A percentile compares a stretch with the other conserved stretches of the same genome.
Conservation (phyloP, 2,113 vertebrate species). For the Anarrhichthys ocellatus region DNA sequence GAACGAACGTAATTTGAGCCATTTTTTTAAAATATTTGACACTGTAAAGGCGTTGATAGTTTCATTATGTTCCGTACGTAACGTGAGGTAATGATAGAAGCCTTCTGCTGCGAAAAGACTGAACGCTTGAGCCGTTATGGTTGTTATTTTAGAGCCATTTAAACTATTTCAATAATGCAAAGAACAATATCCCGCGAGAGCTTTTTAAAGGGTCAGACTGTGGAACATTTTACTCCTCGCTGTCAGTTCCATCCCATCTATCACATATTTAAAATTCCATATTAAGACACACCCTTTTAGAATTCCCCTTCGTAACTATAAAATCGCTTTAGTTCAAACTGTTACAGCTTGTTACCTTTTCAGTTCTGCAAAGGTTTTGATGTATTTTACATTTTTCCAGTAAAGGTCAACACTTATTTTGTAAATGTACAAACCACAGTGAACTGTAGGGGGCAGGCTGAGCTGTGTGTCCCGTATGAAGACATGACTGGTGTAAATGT, state of each 20-base stretch:
- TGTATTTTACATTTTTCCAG: background rate
- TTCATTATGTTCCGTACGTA: too few species aligned
- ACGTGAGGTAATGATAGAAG: too few species aligned
- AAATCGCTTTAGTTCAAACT: background rate
- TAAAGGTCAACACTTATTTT: background rate
- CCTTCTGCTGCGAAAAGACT: too few species aligned
- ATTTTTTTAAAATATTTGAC: too few species aligned
- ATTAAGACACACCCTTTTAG: background rate
- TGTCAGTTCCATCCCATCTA: background rate
- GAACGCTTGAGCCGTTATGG: too few species aligned
- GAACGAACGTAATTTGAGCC: too few species aligned
- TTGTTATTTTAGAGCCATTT: too few species aligned
- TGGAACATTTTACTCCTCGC: too few species aligned
- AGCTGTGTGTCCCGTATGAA: background rate
- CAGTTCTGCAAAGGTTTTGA: background rate
- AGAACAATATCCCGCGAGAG: too few species aligned
- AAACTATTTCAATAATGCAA: too few species aligned
- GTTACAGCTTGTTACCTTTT: background rate
- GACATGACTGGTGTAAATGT: conserved; percentile 4
- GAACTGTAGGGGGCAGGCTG: conserved; percentile 45
- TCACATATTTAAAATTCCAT: background rate
- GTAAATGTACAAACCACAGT: background rate
- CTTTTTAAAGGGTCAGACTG: too few species aligned
- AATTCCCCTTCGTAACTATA: background rate
- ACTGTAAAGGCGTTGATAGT: too few species aligned